Evolutionary conservation across 2,888 invertebrate genomes (phyloP), one percentile per base, ranked within the genome.

Genomic region (Parasteatoda lunata): DNA sequence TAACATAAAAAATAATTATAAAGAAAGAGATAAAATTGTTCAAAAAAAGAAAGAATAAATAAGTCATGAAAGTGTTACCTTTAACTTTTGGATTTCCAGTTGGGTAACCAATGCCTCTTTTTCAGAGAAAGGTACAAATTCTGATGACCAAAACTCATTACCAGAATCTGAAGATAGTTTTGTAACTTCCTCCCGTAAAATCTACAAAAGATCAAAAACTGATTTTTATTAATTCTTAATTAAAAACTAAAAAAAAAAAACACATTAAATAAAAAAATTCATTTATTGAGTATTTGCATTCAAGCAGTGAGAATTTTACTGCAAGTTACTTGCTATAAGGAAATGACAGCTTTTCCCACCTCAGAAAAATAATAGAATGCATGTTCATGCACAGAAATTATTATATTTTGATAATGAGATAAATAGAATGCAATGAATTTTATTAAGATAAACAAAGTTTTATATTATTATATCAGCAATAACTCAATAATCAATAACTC

Each of bases 31-130:
- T 8, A 51, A 15, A 72, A 45, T 13, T 11, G 45, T n/a, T n/a
- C 5, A 15, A 15, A 52, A 45, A 45, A 5, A 72, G n/a, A n/a
- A 47, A 4, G 8, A 51, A 49, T 51, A 45, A 72, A 6, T 30
- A 51, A 72, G n/a, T 51, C 49, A 72, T 72, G 3, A 15, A 6
- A 45, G 30, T 51, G 9, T 68, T 91, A 95, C 95, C 93, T 95
- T 94, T 90, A 94, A 93, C 90, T 94, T 94, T 83, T 94, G 92
- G 51, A 91, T 94, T 91, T 95, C 95, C 69, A 95, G 92, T 90
- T 95, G 94, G 90, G 94, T 94, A 6, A 95, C 94, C 89, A 95
- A 92, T 90, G 94, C 94, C 90, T 95, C 95, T 91, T 94, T 94
- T 90, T 94, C 94, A 91, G 95, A 94, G 73, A 93, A 92, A 2